Conservation (phyloP, 1,140 invertebrate species). For the Panagrolaimus sp. region DNA sequence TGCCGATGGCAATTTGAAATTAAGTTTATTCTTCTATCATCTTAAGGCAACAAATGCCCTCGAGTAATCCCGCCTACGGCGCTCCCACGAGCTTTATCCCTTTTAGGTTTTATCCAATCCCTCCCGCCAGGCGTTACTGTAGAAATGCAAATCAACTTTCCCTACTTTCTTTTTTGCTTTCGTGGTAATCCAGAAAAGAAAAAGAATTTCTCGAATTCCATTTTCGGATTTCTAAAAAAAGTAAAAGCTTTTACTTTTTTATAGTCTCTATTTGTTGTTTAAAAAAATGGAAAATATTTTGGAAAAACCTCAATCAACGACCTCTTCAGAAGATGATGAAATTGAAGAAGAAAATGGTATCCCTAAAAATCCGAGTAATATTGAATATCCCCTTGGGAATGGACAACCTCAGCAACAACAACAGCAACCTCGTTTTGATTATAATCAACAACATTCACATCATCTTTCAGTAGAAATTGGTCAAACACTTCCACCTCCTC, state of each 20-base stretch:
- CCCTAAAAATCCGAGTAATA: neutral
- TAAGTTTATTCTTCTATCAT: constrained; percentile 3
- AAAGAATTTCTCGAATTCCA: too few relatives aligned
- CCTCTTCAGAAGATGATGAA: neutral
- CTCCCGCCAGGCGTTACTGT: neutral
- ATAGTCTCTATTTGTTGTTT: neutral
- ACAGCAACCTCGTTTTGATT: neutral
- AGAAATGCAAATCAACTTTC: neutral
- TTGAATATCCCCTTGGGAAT: neutral
- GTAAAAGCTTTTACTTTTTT: neutral
- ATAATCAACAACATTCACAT: neutral
- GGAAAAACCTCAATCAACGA: too few relatives aligned
- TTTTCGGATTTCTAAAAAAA: neutral
- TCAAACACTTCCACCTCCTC: too few relatives aligned
- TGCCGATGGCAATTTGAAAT: constrained; percentile 10
- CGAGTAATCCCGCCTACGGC: constrained; percentile 12
- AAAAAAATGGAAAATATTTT: too few relatives aligned
- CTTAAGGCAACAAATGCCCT: neutral
- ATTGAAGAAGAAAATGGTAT: neutral
- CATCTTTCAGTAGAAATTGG: neutral
- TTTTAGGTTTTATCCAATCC: too few relatives aligned
- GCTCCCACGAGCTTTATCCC: neutral
- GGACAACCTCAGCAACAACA: neutral
- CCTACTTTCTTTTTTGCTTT: neutral
- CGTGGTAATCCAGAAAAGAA: too few relatives aligned